Evolutionary conservation across 2,797 vertebrate genomes (phyloP).

Genomic region (Florisuga fusca): DNA sequence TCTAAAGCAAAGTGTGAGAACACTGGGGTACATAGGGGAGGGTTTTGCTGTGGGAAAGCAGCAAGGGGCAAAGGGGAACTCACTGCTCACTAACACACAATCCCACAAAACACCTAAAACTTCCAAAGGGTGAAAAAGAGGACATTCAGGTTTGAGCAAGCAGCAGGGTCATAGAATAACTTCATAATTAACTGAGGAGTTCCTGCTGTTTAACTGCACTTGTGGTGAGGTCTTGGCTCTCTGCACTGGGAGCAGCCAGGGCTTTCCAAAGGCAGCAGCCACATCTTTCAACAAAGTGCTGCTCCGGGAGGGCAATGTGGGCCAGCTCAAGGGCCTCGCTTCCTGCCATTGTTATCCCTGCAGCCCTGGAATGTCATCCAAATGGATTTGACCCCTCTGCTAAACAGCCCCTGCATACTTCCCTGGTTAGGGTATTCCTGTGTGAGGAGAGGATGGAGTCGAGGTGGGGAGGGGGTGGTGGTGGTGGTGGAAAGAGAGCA

Average conservation of each 20-base stretch:
- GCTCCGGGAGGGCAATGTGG: slow-evolving; percentile 13
- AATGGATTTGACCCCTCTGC: slow-evolving; percentile 80
- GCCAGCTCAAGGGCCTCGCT: slow-evolving; percentile 67
- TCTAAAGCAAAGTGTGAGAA: neutral
- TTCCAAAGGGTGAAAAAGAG: neutral
- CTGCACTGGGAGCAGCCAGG: slow-evolving; percentile 46
- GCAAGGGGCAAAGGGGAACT: neutral
- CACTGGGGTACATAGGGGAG: fast-evolving
- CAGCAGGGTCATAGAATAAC: neutral
- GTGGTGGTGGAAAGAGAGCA: neutral
- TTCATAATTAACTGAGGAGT: neutral
- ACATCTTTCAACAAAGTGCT: slow-evolving; percentile 63
- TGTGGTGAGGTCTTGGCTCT: slow-evolving; percentile 14
- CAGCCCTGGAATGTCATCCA: slow-evolving; percentile 79
- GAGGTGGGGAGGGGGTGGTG: too few species aligned
- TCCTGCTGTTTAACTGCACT: slow-evolving; percentile 47
- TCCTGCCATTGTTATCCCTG: slow-evolving; percentile 80
- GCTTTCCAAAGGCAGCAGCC: slow-evolving; percentile 65
- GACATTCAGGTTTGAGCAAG: neutral
- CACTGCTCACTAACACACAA: neutral
- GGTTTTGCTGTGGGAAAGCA: neutral
- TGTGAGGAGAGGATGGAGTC: slow-evolving; percentile 34
- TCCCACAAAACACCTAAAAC: neutral
- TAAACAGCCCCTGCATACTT: slow-evolving; percentile 75
- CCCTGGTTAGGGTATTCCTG: slow-evolving; percentile 80